phyloP scores from a whole-genome alignment of 2,113 vertebrate species.

The Solenodon paradoxus region DNA sequence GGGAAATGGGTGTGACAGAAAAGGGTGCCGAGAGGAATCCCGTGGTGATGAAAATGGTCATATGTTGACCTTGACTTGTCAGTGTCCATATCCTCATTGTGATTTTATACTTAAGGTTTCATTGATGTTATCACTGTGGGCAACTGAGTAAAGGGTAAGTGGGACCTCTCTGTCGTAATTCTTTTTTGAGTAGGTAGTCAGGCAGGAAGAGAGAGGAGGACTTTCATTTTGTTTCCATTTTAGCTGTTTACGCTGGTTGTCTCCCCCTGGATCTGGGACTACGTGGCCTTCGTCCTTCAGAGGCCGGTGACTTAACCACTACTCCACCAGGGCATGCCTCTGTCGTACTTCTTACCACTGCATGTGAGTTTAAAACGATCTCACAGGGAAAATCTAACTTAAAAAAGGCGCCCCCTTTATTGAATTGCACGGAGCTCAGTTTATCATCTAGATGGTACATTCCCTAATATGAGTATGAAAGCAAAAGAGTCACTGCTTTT shows the following conservation, averaged over 20 bases:
- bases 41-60: background rate
- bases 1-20: background rate
- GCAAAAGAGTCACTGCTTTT: background rate
- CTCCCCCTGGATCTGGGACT: too few relatives aligned
- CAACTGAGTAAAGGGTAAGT: background rate
- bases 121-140: background rate
- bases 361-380: background rate
- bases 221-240: too few relatives aligned
- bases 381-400: background rate
- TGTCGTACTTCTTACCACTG: background rate
- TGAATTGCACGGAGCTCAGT: background rate
- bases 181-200: too few relatives aligned
- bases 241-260: too few relatives aligned
- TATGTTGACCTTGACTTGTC: background rate
- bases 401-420: background rate
- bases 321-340: too few relatives aligned
- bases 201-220: too few relatives aligned
- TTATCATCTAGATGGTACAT: background rate
- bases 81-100: background rate
- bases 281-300: too few relatives aligned
- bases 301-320: too few relatives aligned
- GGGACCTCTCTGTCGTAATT: background rate
- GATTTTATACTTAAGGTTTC: background rate
- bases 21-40: background rate
- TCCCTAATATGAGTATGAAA: background rate